These are phyloP conservation scores for Halichoeres trimaculatus DNA, from an alignment of 2,113 vertebrate species.

Conservation along the genomic window DNA sequence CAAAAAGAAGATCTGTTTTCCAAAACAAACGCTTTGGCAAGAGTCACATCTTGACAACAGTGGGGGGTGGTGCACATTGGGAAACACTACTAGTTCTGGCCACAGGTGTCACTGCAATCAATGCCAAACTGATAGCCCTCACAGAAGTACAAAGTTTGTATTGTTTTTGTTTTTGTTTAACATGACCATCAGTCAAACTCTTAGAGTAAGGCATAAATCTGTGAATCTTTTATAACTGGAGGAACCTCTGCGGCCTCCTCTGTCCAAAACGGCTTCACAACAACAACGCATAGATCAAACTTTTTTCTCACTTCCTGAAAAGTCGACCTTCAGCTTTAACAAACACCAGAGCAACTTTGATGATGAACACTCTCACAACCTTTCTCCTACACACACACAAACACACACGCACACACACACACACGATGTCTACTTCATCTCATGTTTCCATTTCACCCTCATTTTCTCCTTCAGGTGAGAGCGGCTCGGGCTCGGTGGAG, in stretches of 20 bases:
- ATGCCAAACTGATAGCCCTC: no score
- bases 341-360: background rate
- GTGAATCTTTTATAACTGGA: background rate
- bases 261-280: background rate
- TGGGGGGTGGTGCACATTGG: no score
- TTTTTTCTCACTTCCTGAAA: background rate
- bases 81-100: no score
- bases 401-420: background rate
- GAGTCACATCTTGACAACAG: no score
- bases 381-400: background rate
- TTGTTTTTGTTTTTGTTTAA: no score
- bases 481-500: background rate
- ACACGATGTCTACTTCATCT: background rate
- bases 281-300: background rate
- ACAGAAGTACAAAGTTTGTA: no score
- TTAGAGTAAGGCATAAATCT: no score
- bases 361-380: background rate
- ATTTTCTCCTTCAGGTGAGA: slow-evolving; percentile 44
- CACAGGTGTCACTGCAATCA: no score
- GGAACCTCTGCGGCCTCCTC: no score
- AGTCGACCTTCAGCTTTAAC: background rate
- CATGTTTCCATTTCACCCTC: slow-evolving; percentile 25
- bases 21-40: no score
- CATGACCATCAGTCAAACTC: no score
- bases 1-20: no score